Evolutionary conservation across 1,140 invertebrate species (phyloP).

Genomic region (Eubasilissa regina): DNA sequence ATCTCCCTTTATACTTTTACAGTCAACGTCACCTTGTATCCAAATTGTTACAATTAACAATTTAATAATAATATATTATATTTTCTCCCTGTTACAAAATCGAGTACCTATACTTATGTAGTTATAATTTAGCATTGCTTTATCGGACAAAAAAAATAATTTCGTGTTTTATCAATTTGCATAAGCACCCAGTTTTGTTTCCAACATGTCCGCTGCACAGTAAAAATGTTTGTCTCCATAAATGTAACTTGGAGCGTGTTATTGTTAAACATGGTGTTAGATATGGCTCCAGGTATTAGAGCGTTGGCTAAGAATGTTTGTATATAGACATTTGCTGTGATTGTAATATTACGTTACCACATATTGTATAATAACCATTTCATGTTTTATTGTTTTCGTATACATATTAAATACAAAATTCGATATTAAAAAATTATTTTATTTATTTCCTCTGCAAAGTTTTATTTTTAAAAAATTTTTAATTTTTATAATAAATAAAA

Average conservation of each 20-base stretch:
- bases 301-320: slow-evolving; percentile 34
- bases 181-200: background rate
- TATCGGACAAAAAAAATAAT: background rate
- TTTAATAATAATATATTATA: background rate
- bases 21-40: slow-evolving; percentile 23
- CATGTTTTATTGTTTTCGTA: slow-evolving; percentile 51
- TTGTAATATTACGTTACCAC: slow-evolving; percentile 55
- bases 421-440: slow-evolving; percentile 30
- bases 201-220: background rate
- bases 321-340: slow-evolving; percentile 53
- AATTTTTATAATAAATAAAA: too few relatives aligned
- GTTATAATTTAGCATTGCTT: background rate
- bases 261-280: background rate
- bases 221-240: background rate
- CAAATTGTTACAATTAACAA: slow-evolving; percentile 1
- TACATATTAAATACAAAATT: slow-evolving; percentile 53
- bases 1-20: slow-evolving; percentile 33
- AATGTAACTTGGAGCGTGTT: background rate
- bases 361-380: slow-evolving; percentile 41
- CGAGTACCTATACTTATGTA: background rate
- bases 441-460: background rate
- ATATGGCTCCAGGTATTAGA: background rate
- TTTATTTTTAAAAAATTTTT: too few relatives aligned
- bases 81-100: slow-evolving; percentile 1
- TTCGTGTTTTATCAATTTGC: background rate